Conservation (phyloP, 2,113 vertebrate species). For the Silurus meridionalis region DNA sequence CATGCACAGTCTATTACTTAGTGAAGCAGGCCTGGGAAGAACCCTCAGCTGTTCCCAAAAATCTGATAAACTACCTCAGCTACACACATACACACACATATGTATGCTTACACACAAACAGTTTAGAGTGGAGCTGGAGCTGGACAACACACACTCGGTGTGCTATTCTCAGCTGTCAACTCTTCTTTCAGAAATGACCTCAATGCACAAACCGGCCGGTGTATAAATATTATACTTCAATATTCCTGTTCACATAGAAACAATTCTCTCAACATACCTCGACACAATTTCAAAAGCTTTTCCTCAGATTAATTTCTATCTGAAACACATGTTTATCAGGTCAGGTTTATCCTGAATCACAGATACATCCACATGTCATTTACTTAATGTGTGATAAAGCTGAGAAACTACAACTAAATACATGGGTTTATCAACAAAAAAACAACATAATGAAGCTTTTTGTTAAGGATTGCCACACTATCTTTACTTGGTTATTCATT, state of each 20-base stretch:
- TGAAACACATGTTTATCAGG: neutral
- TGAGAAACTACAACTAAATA: neutral
- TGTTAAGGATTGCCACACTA: neutral
- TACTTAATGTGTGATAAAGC: neutral
- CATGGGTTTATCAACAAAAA: neutral
- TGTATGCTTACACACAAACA: neutral
- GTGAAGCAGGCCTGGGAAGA: neutral
- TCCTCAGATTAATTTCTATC: neutral
- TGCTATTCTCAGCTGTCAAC: slow-evolving; percentile 19
- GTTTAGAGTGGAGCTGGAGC: slow-evolving; percentile 3
- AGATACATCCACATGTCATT: neutral
- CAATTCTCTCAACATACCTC: neutral
- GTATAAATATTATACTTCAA: neutral
- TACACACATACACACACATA: neutral
- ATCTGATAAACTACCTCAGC: slow-evolving; percentile 16
- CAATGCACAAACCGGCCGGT: neutral
- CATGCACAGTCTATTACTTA: slow-evolving; percentile 27
- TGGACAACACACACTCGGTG: neutral
- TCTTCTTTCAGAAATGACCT: slow-evolving; percentile 20
- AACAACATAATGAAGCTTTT: neutral
- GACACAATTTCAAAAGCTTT: neutral
- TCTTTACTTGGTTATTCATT: neutral
- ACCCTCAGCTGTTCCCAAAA: slow-evolving; percentile 17
- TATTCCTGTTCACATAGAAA: neutral
- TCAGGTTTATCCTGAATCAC: neutral